Evolutionary conservation across 2,888 invertebrate species (phyloP).

Genomic region (Noctua janthina): DNA sequence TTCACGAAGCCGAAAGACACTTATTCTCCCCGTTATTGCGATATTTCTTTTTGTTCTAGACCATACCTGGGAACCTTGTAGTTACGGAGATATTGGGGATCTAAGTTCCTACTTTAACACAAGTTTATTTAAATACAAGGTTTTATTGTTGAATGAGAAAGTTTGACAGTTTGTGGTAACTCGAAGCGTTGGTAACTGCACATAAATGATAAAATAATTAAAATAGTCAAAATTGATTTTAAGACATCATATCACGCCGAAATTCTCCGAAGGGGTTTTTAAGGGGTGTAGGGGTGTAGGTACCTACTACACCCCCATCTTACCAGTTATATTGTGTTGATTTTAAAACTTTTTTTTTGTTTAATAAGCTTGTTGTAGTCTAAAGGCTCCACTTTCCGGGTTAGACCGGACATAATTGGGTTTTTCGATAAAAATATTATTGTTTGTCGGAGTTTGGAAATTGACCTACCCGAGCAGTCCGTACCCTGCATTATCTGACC

Average conservation of each 20-base stretch:
- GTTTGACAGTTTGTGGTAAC: no score
- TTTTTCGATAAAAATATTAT: background rate
- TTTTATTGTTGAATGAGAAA: no score
- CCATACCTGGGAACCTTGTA: no score
- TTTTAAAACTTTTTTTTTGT: background rate
- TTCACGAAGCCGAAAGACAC: no score
- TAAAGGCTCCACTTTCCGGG: slow-evolving; percentile 5
- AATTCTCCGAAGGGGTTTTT: background rate
- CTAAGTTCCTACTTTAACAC: no score
- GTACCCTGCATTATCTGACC: background rate
- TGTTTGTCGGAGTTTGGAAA: background rate
- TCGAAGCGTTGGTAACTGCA: no score
- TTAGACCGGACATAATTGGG: background rate
- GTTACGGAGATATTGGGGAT: no score
- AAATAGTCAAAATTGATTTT: background rate
- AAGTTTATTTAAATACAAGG: no score
- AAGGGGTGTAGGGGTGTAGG: background rate
- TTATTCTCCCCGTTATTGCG: no score
- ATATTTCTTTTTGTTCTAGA: no score
- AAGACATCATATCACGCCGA: background rate
- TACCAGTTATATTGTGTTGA: background rate
- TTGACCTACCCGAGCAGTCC: background rate
- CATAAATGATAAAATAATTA: no score
- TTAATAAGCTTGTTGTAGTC: background rate
- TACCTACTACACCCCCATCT: background rate